Percentiles rank a stretch among this genome's conserved stretches.
Conservation (phyloP, 2,797 vertebrate species). For the Amniataba percoides region DNA sequence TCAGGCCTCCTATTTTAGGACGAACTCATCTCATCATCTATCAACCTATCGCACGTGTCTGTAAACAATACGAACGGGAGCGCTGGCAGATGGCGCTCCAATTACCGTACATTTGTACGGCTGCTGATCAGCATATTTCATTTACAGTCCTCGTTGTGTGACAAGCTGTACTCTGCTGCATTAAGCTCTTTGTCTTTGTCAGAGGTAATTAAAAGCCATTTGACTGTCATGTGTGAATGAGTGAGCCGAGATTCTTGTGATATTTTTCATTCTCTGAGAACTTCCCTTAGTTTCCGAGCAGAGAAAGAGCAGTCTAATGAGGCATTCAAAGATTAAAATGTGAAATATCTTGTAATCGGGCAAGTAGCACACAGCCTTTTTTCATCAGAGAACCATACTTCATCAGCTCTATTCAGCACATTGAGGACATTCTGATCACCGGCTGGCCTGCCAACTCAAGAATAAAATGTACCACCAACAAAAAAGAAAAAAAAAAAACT, state of each 20-base stretch:
- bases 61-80: slow-evolving; percentile 55
- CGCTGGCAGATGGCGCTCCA: slow-evolving; percentile 53
- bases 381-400: slow-evolving; percentile 21
- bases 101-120: slow-evolving; percentile 47
- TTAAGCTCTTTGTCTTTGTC: slow-evolving; percentile 53
- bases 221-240: slow-evolving; percentile 21
- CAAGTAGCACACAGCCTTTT: background rate
- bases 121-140: slow-evolving; percentile 45
- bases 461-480: slow-evolving; percentile 34
- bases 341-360: slow-evolving; percentile 36
- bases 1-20: slow-evolving; percentile 56
- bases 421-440: slow-evolving; percentile 36
- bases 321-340: slow-evolving; percentile 52
- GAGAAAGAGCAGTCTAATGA: slow-evolving; percentile 42
- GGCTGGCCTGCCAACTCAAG: slow-evolving; percentile 15
- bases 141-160: slow-evolving; percentile 18
- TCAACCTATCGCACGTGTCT: slow-evolving; percentile 47
- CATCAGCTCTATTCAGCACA: slow-evolving; percentile 53
- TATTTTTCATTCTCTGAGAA: slow-evolving; percentile 31
- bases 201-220: slow-evolving; percentile 55
- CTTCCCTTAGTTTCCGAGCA: slow-evolving; percentile 18
- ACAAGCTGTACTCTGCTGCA: slow-evolving; percentile 18
- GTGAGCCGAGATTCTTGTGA: slow-evolving; percentile 20
- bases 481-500: slow-evolving; percentile 30
- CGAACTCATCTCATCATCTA: slow-evolving; percentile 39